phyloP scores from a whole-genome alignment of 2,797 vertebrate species.

The Coracias cyanogaster region DNA sequence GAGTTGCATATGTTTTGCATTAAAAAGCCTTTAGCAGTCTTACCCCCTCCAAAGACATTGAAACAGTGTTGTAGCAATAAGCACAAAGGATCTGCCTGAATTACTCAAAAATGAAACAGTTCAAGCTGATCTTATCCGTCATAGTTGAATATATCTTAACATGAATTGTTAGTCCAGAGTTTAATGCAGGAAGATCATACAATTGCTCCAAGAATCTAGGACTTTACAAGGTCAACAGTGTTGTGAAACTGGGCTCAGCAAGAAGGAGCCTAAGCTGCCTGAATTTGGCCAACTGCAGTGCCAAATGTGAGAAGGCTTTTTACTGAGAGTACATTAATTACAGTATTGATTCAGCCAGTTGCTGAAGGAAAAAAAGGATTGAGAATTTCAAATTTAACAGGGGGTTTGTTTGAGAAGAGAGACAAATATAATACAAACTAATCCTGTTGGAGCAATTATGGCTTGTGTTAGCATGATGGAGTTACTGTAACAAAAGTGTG shows the following conservation, averaged over 20 bases:
- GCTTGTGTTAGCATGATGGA: background rate
- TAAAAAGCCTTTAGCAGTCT: background rate
- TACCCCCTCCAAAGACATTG: background rate
- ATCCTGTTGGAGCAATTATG: background rate
- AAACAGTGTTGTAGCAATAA: background rate
- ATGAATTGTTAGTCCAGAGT: background rate
- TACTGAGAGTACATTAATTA: conserved; percentile 72
- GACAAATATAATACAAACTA: background rate
- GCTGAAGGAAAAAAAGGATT: conserved; percentile 53
- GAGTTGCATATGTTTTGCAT: background rate
- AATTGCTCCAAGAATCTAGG: background rate
- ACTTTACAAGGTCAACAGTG: conserved; percentile 15
- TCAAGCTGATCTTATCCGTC: background rate
- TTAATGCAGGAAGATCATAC: background rate
- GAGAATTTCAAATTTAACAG: conserved; percentile 74
- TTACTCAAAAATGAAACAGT: background rate
- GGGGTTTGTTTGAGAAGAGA: background rate
- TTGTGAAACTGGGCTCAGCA: background rate
- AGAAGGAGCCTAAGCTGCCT: background rate
- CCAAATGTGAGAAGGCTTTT: conserved; percentile 70
- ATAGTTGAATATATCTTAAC: background rate
- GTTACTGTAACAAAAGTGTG: background rate
- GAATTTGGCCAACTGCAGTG: conserved; percentile 74
- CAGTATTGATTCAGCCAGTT: conserved; percentile 77
- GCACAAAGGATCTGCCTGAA: background rate